A percentile compares a stretch with the other conserved stretches of the same genome.
phyloP scores from a whole-genome alignment of 2,888 invertebrate species.

The Drosophila atroscutellata region DNA sequence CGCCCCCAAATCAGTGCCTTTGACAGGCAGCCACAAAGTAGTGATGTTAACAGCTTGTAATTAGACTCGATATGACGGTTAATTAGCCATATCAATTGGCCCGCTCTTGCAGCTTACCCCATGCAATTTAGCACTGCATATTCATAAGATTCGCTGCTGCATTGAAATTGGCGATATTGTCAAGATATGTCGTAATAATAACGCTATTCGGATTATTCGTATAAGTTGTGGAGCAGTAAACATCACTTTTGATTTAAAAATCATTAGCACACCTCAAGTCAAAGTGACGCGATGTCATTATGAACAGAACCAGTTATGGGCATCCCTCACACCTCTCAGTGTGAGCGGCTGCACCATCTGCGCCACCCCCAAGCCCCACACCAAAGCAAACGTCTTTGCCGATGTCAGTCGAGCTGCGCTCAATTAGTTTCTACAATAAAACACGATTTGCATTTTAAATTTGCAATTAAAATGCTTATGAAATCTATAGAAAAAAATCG shows the following conservation, averaged over 20 bases:
- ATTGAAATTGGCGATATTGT: constrained; percentile 4
- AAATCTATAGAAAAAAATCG: constrained; percentile 71
- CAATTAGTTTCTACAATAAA: constrained; percentile 78
- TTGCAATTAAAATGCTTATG: constrained; percentile 81
- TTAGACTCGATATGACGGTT: constrained; percentile 68
- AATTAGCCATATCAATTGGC: constrained; percentile 68
- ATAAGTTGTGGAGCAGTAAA: constrained; percentile 60
- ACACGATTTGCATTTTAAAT: constrained; percentile 79
- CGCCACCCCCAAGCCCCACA: constrained; percentile 11
- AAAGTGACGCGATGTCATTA: constrained; percentile 55
- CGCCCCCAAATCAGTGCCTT: constrained; percentile 37
- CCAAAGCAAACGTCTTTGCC: constrained; percentile 30
- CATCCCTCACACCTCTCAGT: constrained; percentile 14
- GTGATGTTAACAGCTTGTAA: constrained; percentile 77
- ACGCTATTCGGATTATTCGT: constrained; percentile 28
- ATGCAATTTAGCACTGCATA: constrained; percentile 56
- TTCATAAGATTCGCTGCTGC: constrained; percentile 50
- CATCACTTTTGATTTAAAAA: constrained; percentile 72
- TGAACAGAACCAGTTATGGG: constrained; percentile 41
- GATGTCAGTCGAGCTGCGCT: constrained; percentile 66
- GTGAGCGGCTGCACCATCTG: constrained; percentile 2
- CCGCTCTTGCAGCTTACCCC: constrained; percentile 34
- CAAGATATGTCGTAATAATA: constrained; percentile 19
- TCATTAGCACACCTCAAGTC: constrained; percentile 73
- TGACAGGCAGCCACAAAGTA: constrained; percentile 67